Percentiles rank a stretch among this genome's conserved stretches.
phyloP scores from a whole-genome alignment of 2,113 vertebrate species.

The Monarcha castaneiventris region DNA sequence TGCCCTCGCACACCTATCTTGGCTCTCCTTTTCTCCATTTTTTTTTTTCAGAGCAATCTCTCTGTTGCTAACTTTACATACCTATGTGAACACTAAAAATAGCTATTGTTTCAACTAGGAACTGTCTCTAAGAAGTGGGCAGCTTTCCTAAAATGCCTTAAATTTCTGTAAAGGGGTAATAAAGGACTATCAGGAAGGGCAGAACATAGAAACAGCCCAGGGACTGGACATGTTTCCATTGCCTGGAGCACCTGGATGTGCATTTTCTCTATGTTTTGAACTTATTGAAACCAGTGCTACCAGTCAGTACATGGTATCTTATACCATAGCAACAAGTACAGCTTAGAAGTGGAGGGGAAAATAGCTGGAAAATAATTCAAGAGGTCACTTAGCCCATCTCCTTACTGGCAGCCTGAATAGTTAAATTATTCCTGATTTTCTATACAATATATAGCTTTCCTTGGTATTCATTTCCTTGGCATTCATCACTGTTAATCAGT shows the following conservation, averaged over 20 bases:
- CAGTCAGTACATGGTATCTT: not conserved
- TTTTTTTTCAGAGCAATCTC: not conserved
- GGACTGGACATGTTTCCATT: not conserved
- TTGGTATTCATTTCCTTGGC: not conserved
- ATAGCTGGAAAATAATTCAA: not conserved
- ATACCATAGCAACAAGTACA: not conserved
- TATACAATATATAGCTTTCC: not conserved
- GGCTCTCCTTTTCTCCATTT: not conserved
- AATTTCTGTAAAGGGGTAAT: not conserved
- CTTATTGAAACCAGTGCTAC: not conserved
- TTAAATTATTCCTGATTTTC: not conserved
- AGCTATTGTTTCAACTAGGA: not conserved
- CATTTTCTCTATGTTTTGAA: not conserved
- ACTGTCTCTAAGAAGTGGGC: not conserved
- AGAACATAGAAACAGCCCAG: not conserved
- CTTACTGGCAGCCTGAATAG: not conserved
- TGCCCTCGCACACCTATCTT: not conserved
- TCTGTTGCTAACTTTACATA: not conserved
- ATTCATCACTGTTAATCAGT: not conserved
- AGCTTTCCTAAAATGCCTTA: constrained; percentile 17
- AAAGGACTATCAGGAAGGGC: not conserved
- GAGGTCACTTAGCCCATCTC: not conserved
- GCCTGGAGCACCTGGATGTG: not conserved
- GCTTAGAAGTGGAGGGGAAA: not conserved
- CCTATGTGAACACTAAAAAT: not conserved